Base-by-base conservation (phyloP, 2,888 invertebrate species). In the Drosophila eohydei region DNA sequence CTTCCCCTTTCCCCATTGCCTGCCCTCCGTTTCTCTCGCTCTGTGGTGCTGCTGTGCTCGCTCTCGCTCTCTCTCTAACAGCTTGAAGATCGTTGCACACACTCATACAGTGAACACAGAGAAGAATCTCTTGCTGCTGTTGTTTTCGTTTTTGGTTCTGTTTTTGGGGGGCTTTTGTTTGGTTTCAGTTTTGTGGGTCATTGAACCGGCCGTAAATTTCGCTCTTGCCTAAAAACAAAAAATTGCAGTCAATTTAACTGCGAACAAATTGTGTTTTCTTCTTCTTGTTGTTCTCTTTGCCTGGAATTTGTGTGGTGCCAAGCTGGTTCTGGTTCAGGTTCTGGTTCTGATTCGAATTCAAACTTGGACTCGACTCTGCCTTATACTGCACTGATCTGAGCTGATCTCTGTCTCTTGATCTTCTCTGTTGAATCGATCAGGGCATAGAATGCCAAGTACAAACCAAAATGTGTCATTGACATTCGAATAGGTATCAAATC, bases 161-260 rank as follows among this genome's bases (percentile, higher is more conserved):
- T 55, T 38, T 69, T 50, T 48, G 28, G 50, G 46, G 51, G 57
- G 73, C 80, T 85, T 89, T 85, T 89, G 84, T 89, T 88, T 88
- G 88, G 76, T 72, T 89, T 71, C 71, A 64, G 71, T 65, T 68
- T 68, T 77, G 58, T 84, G 63, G 87, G 88, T 89, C 90, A 84
- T 88, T 90, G 87, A 87, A 86, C 86, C 55, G 81, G 68, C 74
- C 68, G 70, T 63, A 69, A 66, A 85, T 78, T 82, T 81, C 51
- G 65, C 46, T 77, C 59, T 85, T 89, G 80, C 89, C 84, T 84
- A 84, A 84, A 89, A 84, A 88, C 89, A 77, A 88, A 79, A 89
- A 84, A 84, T 87, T 84, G 85, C 88, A 84, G 74, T 77, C 79
- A 74, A 83, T 83, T 88, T 78, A 72, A 74, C 77, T 67, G 83